Conservation (phyloP, 2,113 vertebrate genomes). For the Carollia perspicillata region DNA sequence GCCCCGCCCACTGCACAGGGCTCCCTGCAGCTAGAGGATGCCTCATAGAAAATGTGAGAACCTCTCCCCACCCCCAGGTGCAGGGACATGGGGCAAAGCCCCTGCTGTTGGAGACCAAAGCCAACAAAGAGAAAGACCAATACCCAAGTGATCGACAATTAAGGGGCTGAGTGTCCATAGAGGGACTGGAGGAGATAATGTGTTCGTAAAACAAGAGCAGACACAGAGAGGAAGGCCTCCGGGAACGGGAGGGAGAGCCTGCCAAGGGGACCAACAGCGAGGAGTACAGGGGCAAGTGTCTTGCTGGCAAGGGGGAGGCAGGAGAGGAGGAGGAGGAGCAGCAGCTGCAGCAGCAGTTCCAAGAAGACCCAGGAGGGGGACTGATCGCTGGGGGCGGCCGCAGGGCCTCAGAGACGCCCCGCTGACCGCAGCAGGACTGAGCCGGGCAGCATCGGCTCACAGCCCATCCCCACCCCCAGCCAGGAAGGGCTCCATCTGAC, state of each 20-base stretch:
- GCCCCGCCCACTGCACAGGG: neutral
- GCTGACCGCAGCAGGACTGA: neutral
- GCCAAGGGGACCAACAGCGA: fast-evolving
- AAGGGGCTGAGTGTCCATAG: too few relatives aligned
- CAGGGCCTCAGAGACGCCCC: neutral
- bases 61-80: neutral
- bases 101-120: neutral
- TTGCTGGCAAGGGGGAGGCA: neutral
- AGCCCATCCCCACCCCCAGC: fast-evolving
- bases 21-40: fast-evolving
- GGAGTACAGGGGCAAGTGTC: neutral
- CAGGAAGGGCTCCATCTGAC: neutral
- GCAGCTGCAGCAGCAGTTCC: neutral
- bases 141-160: neutral
- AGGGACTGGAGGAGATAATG: neutral
- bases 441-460: fast-evolving
- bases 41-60: fast-evolving
- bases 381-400: fast-evolving
- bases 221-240: neutral
- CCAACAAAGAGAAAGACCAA: neutral
- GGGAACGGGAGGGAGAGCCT: neutral
- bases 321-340: too few relatives aligned
- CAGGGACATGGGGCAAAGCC: neutral
- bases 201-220: neutral
- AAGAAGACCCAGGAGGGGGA: too few relatives aligned